Evolutionary conservation across 2,888 invertebrate genomes (phyloP).

Genomic region (Melanophora roralis): DNA sequence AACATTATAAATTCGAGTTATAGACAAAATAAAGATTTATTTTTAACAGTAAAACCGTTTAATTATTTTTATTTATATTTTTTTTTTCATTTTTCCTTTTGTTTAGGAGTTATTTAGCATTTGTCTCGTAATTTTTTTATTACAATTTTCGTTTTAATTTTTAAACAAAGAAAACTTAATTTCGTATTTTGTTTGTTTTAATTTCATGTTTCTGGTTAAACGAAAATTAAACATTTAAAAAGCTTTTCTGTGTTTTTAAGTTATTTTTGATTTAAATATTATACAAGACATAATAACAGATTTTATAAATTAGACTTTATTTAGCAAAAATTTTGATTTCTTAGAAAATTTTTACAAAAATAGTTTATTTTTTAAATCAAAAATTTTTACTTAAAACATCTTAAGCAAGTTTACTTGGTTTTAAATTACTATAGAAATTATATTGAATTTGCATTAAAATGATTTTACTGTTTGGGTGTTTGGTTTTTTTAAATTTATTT

Average conservation of each 20-base stretch:
- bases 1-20: conserved; percentile 56
- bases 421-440: too few species aligned
- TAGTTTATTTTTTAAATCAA: too few species aligned
- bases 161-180: conserved; percentile 29
- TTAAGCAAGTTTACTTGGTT: too few species aligned
- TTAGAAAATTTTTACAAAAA: neutral
- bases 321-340: neutral
- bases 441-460: too few species aligned
- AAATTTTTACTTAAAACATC: too few species aligned
- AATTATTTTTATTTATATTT: neutral
- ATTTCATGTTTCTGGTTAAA: too few species aligned
- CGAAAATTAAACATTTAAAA: conserved; percentile 55
- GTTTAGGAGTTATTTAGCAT: neutral
- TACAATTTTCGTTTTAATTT: neutral
- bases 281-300: neutral
- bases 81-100: neutral
- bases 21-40: conserved; percentile 8
- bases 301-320: neutral
- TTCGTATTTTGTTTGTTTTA: neutral
- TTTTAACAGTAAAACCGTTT: neutral
- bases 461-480: neutral
- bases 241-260: conserved; percentile 44
- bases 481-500: neutral
- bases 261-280: conserved; percentile 30
- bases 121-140: neutral